Base-by-base conservation (phyloP, 1,140 invertebrate genomes). In the Palaemon carinicauda region DNA sequence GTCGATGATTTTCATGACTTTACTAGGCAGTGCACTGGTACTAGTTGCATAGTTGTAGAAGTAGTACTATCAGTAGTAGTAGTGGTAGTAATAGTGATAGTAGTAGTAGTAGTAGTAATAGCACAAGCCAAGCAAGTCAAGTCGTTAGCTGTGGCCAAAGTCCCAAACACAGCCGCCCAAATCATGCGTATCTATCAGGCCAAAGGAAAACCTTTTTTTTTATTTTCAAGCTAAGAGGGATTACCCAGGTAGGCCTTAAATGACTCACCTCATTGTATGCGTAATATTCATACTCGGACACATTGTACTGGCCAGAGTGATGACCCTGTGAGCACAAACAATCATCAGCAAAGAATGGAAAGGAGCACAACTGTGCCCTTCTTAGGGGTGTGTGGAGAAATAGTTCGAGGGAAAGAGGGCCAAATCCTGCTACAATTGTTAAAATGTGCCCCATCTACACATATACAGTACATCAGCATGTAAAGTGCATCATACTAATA, bases 241-340 rank as follows among this genome's bases (percentile, higher is more conserved):
- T 41, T 41, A 41, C 41, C 33, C 73, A 75, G 73, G 73, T 75
- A 75, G 73, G 73, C 51, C 33, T 50, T 19, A 56, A 10, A 52
- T 33, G 29, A 89, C 85, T 89, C 86, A 89, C 88, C 88, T 89
- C 88, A 65, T 85, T 81, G 87, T 80, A 86, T 69, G 88, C 81
- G 87, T 88, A 89, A 88, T 89, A 89, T 82, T 89, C 88, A 80
- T 88, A 88, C 60, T 89, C 88, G 52, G 88, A 88, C 78, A 89
- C 88, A 89, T 89, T 89, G 88, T 89, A 89, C 82, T 89, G 88
- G 19, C 88, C 88, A 69, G 88, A 89, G 79, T 86, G 86, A 54
- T 69, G 79, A 54, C 88, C 88, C 88, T 89, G 88, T 69, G 73
- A 52, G 74, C 52, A 84, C 71, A 84, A 29, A 82, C 21, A 41